phyloP scores from a whole-genome alignment of 92 coral and sea anemone genomes.

The Virgularia gustaviana region DNA sequence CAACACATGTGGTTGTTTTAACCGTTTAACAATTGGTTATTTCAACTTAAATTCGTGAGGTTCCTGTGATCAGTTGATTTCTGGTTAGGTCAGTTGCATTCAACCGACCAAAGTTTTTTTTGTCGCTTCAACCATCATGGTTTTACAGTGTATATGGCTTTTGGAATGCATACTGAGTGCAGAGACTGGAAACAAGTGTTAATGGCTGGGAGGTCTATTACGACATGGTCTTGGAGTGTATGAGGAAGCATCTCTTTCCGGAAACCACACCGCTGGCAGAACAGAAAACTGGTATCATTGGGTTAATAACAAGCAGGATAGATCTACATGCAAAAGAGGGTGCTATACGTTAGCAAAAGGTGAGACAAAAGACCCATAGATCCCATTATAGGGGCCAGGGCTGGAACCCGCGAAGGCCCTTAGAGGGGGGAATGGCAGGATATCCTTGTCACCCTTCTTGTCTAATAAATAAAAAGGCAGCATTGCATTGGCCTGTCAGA shows the following conservation, averaged over 20 bases:
- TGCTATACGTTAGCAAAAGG: neutral
- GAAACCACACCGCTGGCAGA: constrained; percentile 20
- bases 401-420: neutral
- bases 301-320: neutral
- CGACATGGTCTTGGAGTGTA: neutral
- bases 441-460: neutral
- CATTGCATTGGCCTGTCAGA: neutral
- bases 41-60: too few relatives aligned
- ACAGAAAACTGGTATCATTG: neutral
- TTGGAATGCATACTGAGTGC: neutral
- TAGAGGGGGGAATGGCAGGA: neutral
- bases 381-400: neutral
- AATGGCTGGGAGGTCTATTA: neutral
- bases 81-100: too few relatives aligned
- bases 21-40: too few relatives aligned
- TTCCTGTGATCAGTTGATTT: too few relatives aligned
- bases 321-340: neutral
- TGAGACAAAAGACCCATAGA: neutral
- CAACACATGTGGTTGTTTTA: too few relatives aligned
- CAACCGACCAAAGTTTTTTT: too few relatives aligned
- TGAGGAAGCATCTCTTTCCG: neutral
- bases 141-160: neutral
- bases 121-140: too few relatives aligned
- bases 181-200: neutral
- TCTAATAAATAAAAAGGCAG: neutral